A percentile compares a stretch with the other conserved stretches of the same genome.
Evolutionary conservation across 2,797 vertebrate species (phyloP).

Genomic region (Calcarius lapponicus): DNA sequence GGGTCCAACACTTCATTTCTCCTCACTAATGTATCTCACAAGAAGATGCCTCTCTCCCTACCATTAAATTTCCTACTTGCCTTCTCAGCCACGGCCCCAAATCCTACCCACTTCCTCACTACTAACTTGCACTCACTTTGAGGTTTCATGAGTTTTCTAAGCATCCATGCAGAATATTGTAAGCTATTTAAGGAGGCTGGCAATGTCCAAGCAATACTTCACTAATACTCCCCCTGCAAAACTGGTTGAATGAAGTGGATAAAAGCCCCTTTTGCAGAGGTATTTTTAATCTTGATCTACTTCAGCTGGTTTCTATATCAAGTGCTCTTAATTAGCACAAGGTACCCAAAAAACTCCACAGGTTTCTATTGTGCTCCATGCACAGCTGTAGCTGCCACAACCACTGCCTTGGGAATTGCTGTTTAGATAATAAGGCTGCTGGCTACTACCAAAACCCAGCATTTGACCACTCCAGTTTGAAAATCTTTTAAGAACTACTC

Average conservation of each 20-base stretch:
- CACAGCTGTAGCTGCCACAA: not conserved
- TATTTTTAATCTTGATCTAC: not conserved
- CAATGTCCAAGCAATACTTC: not conserved
- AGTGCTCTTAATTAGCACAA: not conserved
- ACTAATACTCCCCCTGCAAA: not conserved
- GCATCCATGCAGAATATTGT: not conserved
- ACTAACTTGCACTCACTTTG: not conserved
- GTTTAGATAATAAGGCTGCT: not conserved
- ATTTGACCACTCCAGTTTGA: not conserved
- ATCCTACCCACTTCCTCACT: not conserved
- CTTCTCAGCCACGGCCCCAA: not conserved
- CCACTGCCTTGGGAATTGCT: not conserved
- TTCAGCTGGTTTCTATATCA: not conserved
- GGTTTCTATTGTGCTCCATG: not conserved
- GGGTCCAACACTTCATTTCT: not conserved
- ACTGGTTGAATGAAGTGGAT: not conserved
- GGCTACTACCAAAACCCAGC: not conserved
- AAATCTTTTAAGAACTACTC: not conserved
- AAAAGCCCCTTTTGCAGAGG: not conserved
- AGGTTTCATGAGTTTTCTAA: not conserved
- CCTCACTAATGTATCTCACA: not conserved
- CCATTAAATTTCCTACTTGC: not conserved
- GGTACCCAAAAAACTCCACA: rapidly evolving
- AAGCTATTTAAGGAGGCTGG: not conserved
- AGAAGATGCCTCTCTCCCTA: not conserved